Evolutionary conservation across 1,140 invertebrate genomes (phyloP).

Genomic region (Halesus radiatus): DNA sequence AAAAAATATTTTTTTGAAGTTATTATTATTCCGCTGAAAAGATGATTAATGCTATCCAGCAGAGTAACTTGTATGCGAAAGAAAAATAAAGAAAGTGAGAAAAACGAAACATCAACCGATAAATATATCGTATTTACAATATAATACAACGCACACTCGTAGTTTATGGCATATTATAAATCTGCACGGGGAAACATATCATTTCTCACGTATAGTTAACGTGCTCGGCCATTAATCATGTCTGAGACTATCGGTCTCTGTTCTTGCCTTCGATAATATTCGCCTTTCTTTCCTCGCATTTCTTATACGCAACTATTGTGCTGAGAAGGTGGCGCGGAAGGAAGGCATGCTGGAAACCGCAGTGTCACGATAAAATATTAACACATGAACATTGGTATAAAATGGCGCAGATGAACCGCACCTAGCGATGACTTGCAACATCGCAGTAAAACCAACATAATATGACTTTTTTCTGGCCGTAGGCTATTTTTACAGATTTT

Average conservation of each 20-base stretch:
- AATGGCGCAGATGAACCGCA: no score
- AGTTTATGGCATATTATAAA: slow-evolving; percentile 27
- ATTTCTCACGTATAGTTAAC: slow-evolving; percentile 26
- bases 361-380: slow-evolving; percentile 29
- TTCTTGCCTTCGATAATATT: slow-evolving; percentile 23
- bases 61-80: no score
- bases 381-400: slow-evolving; percentile 9
- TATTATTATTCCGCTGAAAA: no score
- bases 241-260: slow-evolving; percentile 15
- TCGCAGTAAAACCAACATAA: no score
- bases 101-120: no score
- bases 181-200: slow-evolving; percentile 26
- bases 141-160: slow-evolving; percentile 8
- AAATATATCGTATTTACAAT: no score
- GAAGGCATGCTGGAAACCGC: slow-evolving; percentile 6
- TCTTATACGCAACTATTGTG: slow-evolving; percentile 31
- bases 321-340: background rate
- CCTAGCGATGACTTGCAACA: no score
- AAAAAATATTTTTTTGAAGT: no score
- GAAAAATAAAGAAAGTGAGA: no score
- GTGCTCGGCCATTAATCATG: slow-evolving; percentile 21
- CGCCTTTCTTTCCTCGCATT: slow-evolving; percentile 19
- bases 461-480: no score
- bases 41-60: no score
- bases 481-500: no score